Conservation (phyloP, 1,140 invertebrate species). For the Drosophila dunni region DNA sequence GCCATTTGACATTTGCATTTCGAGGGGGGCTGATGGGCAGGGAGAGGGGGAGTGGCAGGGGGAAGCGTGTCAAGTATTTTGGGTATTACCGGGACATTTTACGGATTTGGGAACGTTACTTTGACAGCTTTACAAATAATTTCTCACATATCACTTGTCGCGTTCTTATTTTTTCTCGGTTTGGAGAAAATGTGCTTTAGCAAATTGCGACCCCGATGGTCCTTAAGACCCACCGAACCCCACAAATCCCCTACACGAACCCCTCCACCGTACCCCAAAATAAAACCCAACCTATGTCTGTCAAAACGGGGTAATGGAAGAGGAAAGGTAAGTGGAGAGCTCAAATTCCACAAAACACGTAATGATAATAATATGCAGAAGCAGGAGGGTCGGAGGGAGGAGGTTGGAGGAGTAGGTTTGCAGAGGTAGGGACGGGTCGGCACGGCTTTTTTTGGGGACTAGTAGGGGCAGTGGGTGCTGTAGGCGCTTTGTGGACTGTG, state of each 20-base stretch:
- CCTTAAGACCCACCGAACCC: conserved; percentile 3
- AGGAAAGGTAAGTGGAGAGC: neutral
- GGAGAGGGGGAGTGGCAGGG: neutral
- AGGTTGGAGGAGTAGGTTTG: neutral
- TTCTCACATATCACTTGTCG: conserved; percentile 51
- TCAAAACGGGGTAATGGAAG: conserved; percentile 13
- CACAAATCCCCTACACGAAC: neutral
- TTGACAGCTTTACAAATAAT: conserved; percentile 49
- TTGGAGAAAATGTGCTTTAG: conserved; percentile 29
- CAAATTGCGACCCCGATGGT: conserved; percentile 24
- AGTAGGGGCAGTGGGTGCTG: neutral
- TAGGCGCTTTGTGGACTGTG: conserved; percentile 7
- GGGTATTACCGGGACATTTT: conserved; percentile 24
- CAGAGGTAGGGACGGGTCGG: neutral
- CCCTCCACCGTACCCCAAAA: conserved; percentile 1
- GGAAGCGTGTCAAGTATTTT: conserved; percentile 34
- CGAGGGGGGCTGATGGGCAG: neutral
- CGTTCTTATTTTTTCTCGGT: neutral
- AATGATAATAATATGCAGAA: conserved; percentile 64
- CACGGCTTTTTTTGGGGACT: no score
- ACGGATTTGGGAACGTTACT: conserved; percentile 17
- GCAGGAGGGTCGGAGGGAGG: neutral
- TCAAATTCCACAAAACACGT: conserved; percentile 65
- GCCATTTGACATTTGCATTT: conserved; percentile 43
- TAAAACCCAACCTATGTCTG: conserved; percentile 33